phyloP scores from a whole-genome alignment of 2,797 vertebrate species.

The Acipenser transmontanus region DNA sequence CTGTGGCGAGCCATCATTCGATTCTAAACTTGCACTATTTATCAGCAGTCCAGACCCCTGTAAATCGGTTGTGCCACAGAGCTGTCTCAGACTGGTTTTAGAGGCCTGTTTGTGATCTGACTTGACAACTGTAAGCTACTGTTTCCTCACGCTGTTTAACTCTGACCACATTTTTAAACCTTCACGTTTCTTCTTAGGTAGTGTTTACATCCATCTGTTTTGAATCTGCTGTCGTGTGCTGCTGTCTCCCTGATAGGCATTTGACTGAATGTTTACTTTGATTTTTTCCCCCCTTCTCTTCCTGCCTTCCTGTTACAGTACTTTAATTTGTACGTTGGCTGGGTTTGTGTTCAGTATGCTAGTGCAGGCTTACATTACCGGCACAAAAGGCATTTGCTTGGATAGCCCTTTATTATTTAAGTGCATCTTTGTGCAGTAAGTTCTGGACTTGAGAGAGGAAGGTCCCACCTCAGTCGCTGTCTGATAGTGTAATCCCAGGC shows the following conservation, averaged over 20 bases:
- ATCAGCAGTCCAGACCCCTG: constrained; percentile 42
- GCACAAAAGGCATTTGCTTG: neutral
- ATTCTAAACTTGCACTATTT: constrained; percentile 47
- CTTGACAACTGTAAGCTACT: constrained; percentile 80
- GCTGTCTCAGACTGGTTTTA: constrained; percentile 39
- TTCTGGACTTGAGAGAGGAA: constrained; percentile 1
- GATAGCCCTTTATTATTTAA: neutral
- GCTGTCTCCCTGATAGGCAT: constrained; percentile 60
- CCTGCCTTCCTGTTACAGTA: constrained; percentile 38
- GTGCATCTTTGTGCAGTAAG: neutral
- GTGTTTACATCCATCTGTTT: constrained; percentile 69
- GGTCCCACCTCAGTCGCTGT: neutral
- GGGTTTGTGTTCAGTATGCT: constrained; percentile 55
- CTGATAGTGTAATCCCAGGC: constrained; percentile 3
- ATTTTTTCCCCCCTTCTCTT: constrained; percentile 35
- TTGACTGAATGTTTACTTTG: constrained; percentile 57
- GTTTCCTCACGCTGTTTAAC: constrained; percentile 77
- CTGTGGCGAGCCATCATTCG: constrained; percentile 26
- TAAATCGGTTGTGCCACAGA: constrained; percentile 47
- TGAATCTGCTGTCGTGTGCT: constrained; percentile 67
- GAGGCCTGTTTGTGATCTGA: constrained; percentile 62
- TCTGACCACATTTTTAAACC: constrained; percentile 71
- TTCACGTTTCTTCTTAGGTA: constrained; percentile 33
- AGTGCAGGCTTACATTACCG: neutral
- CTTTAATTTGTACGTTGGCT: constrained; percentile 43